Base-by-base conservation (phyloP, 2,797 vertebrate species). In the Decapterus maruadsi region DNA sequence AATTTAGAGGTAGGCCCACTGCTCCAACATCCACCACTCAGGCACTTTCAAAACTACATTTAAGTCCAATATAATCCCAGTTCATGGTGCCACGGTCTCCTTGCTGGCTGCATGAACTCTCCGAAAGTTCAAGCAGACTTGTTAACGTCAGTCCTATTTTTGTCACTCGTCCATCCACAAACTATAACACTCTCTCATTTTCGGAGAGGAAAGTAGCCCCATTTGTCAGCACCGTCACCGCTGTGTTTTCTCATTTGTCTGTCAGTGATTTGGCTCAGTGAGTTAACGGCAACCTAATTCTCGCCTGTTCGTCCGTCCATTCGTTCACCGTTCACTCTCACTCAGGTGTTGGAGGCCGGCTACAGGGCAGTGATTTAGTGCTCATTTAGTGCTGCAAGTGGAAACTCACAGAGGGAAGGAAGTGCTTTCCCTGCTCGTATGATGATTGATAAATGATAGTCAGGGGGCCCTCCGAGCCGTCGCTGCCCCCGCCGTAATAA, bases 391-490 rank as follows among this genome's bases (percentile, higher is more conserved):
- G 55, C 79, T 83, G 74, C 69, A 68, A 90, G 83, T 91, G 90
- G 86, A 93, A 93, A 91, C 78, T 88, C 85, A 34, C 67, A 58
- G 70, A 75, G 75, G 75, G 75, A 87, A 86, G 81, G 77, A 84
- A 89, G 51, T 78, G 59, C 75, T 85, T 80, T 87, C 60, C 77
- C 74, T 82, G 51, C 72, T 62, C 9, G 4, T 50, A 57, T 62
- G 87, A 84, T 88, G 92, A 93, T 82, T 91, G 90, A 93, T 93
- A 90, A 90, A 93, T 87, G 83, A 89, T 84, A 60, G 78, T 90
- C 78, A 42, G 58, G 50, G 70, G 85, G 85, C 66, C 73, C 85
- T 75, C 72, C 7, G 0, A 77, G 77, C 73, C 71, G 80, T 71
- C 67, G 22, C 50, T 80, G 59, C 73, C 68, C 70, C 19, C 26